These are phyloP conservation scores for Polypterus senegalus DNA, from an alignment of 2,113 vertebrate species.

Conservation along the genomic window DNA sequence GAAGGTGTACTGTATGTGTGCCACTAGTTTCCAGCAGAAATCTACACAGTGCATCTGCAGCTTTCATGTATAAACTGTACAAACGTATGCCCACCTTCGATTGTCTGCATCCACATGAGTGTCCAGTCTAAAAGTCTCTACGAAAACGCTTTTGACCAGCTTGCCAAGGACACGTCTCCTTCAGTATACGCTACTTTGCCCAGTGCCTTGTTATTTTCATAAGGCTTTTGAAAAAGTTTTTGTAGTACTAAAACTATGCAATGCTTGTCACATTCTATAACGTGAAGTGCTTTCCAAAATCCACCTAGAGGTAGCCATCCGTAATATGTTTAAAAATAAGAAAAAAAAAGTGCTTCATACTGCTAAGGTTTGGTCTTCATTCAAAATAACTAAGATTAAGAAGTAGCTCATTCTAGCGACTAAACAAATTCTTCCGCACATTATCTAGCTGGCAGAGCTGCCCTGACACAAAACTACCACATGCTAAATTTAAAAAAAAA, in stretches of 20 bases:
- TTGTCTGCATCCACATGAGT: conserved; percentile 34
- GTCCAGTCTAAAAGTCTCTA: neutral
- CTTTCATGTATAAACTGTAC: conserved; percentile 22
- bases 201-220: conserved; percentile 1
- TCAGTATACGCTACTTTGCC: neutral
- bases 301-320: conserved; percentile 67
- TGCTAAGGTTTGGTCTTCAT: conserved; percentile 46
- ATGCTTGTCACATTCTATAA: conserved; percentile 36
- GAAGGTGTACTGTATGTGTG: conserved; percentile 17
- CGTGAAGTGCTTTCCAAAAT: conserved; percentile 24
- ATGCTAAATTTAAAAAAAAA: conserved; percentile 5
- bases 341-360: conserved; percentile 43
- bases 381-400: too few relatives aligned
- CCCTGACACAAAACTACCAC: neutral
- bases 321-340: conserved; percentile 29
- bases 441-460: conserved; percentile 10
- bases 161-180: neutral
- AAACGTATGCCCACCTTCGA: conserved; percentile 14
- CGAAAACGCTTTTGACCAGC: conserved; percentile 9
- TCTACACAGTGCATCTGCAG: conserved; percentile 53
- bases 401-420: too few relatives aligned
- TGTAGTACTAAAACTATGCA: conserved; percentile 7
- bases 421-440: neutral
- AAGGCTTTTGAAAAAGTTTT: conserved; percentile 1
- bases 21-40: conserved; percentile 18